These are phyloP conservation scores for Drosophila demipolita DNA, from an alignment of 2,888 invertebrate genomes.

Conservation along the genomic window DNA sequence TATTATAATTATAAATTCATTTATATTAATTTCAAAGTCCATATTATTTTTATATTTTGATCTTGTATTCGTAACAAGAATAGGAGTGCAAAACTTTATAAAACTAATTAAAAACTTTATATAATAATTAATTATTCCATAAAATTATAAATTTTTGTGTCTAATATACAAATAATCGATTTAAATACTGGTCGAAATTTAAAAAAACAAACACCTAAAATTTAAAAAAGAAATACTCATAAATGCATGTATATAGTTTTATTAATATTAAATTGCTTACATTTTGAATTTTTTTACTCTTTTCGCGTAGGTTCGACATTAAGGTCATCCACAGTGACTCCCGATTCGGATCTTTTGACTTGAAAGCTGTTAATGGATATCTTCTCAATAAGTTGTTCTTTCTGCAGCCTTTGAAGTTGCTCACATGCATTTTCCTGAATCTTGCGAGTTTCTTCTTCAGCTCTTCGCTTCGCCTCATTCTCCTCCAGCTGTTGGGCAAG, in stretches of 20 bases:
- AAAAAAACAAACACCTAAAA: not conserved
- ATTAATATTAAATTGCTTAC: not conserved
- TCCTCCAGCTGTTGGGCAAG: conserved; percentile 74
- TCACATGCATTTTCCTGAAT: conserved; percentile 78
- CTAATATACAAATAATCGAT: not conserved
- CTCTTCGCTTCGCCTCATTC: conserved; percentile 70
- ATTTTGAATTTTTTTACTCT: not conserved
- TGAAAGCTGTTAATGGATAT: conserved; percentile 62
- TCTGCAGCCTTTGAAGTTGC: conserved; percentile 70
- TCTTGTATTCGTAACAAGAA: not conserved
- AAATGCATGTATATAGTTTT: not conserved
- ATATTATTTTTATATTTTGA: not conserved
- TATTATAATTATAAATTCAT: not conserved
- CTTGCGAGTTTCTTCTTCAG: conserved; percentile 65
- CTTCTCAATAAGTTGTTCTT: conserved; percentile 43
- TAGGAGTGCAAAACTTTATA: not conserved
- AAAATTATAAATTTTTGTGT: not conserved
- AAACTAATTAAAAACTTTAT: not conserved
- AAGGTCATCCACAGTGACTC: conserved; percentile 33
- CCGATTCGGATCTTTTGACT: conserved; percentile 51
- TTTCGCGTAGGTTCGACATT: conserved; percentile 1
- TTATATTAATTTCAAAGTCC: not conserved
- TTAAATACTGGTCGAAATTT: not conserved
- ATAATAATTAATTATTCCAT: not conserved
- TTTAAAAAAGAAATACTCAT: not conserved